These are phyloP conservation scores for Bombylius major DNA, from an alignment of 2,888 invertebrate species.

Conservation along the genomic window DNA sequence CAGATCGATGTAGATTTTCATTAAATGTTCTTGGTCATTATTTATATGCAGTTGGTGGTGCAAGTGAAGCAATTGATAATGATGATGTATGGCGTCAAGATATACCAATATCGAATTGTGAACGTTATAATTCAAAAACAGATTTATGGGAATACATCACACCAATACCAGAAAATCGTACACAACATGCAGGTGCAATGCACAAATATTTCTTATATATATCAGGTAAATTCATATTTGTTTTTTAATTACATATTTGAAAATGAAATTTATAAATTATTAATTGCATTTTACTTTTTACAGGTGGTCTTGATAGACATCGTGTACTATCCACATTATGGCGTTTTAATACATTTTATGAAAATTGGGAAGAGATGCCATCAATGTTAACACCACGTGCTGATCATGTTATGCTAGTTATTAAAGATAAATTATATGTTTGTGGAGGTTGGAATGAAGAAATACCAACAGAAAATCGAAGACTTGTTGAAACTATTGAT, in stretches of 20 bases:
- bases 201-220: constrained; percentile 29
- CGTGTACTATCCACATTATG: constrained; percentile 39
- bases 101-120: constrained; percentile 37
- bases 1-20: constrained; percentile 53
- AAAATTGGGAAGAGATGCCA: constrained; percentile 42
- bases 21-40: constrained; percentile 42
- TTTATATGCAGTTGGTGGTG: constrained; percentile 53
- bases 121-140: constrained; percentile 45
- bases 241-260: neutral
- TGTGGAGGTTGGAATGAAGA: constrained; percentile 55
- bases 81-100: constrained; percentile 32
- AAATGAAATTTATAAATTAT: neutral
- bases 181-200: constrained; percentile 46
- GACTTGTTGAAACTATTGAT: constrained; percentile 50
- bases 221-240: constrained; percentile 22
- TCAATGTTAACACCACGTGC: constrained; percentile 48
- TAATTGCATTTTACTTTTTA: neutral
- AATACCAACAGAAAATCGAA: constrained; percentile 37
- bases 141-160: constrained; percentile 48
- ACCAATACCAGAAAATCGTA: constrained; percentile 43
- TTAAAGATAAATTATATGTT: constrained; percentile 45
- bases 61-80: constrained; percentile 43
- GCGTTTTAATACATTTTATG: constrained; percentile 40
- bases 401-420: constrained; percentile 49
- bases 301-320: constrained; percentile 32